Conservation (phyloP, 2,113 vertebrate genomes). For the Rhinopomastus cyanomelas region DNA sequence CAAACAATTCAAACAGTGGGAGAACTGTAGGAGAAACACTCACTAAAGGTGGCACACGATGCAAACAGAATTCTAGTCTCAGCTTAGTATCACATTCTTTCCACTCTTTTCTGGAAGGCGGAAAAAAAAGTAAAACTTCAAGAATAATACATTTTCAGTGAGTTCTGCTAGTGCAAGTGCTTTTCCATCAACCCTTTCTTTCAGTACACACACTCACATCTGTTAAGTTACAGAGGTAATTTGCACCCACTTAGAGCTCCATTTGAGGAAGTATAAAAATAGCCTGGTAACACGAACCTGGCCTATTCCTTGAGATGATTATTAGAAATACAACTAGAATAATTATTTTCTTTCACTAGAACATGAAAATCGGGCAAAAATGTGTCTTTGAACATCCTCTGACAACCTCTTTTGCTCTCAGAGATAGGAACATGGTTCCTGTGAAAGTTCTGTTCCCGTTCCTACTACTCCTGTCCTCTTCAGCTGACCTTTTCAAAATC, state of each 20-base stretch:
- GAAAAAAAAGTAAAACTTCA: not conserved
- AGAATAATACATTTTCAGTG: not conserved
- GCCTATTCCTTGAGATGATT: not conserved
- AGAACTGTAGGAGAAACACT: not conserved
- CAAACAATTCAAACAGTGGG: not conserved
- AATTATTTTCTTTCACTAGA: slow-evolving; percentile 14
- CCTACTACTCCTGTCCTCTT: not conserved
- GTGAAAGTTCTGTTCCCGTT: not conserved
- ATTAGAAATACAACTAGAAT: slow-evolving; percentile 8
- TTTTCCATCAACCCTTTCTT: not conserved
- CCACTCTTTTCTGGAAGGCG: not conserved
- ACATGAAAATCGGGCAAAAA: not conserved
- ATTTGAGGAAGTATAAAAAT: slow-evolving; percentile 40
- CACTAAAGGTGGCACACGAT: not conserved
- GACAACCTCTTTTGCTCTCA: not conserved
- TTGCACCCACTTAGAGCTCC: slow-evolving; percentile 27
- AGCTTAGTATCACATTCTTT: not conserved
- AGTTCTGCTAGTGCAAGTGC: not conserved
- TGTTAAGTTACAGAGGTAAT: slow-evolving; percentile 23
- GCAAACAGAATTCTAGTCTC: not conserved
- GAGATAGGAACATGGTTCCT: not conserved
- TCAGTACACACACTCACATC: not conserved
- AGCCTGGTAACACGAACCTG: not conserved
- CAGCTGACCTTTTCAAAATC: not conserved
- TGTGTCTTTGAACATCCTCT: not conserved